Base-by-base conservation (phyloP, 2,113 vertebrate species). In the Crotalus horridus region DNA sequence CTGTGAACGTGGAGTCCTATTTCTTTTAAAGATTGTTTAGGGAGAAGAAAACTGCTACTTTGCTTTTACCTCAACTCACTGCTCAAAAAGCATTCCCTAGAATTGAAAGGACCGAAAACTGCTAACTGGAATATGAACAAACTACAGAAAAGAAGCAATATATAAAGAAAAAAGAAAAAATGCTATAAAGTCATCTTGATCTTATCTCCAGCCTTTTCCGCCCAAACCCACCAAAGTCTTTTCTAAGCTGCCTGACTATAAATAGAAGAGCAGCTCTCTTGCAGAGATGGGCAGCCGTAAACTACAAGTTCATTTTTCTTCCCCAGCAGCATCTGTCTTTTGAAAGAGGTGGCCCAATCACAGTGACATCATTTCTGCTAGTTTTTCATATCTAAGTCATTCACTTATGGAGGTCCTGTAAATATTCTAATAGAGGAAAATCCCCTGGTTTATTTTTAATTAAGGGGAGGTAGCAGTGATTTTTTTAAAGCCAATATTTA, bases 171-270 rank as follows among this genome's bases (percentile, higher is more conserved):
- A 58, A 59, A 12, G 94, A 95, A 97, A 48, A 97, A 92, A 54
- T 94, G 95, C 96, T 95, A 94, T 96, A 97, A 94, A 97, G 96
- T 96, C 91, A 94, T 97, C 96, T 97, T 96, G 97, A 97, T 98
- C 95, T 97, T 96, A 96, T 97, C 97, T 96, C 58, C 29, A 92
- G 94, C 95, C 90, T 93, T 97, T 98, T 98, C 97, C 95, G 95
- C 96, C 95, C 95, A 96, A 98, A 98, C 96, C 96, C 97, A 97
- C 96, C 94, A 94, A 95, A 94, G 94, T 94, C 95, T 96, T 94
- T 96, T 93, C 96, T 96, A 97, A 96, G 96, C 95, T 69, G 88
- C 6, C 92, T 89, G 94, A 51, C 97, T 98, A 98, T 97, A 98
- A 98, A 98, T 98, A 98, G 96, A 94, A 61, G 0, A 3, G 91